phyloP scores from a whole-genome alignment of 2,113 vertebrate genomes.

The Macheiramphus alcinus region DNA sequence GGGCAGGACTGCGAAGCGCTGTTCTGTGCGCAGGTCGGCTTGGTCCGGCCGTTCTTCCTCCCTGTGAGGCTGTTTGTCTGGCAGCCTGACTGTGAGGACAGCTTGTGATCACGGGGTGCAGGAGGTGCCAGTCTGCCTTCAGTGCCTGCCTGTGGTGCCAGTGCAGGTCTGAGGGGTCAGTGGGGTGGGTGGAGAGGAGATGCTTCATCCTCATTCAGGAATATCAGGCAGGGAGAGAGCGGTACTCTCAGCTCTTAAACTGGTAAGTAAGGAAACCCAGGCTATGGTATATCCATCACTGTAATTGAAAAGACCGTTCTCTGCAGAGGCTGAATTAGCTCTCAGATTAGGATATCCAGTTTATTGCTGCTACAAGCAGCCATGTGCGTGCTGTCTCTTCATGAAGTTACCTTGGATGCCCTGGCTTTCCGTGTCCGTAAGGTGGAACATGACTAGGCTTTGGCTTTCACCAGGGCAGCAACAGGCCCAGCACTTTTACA shows the following conservation, averaged over 20 bases:
- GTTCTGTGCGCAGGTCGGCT: not conserved
- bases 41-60: not conserved
- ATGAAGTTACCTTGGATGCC: not conserved
- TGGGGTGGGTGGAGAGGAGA: not conserved
- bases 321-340: not conserved
- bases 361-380: not conserved
- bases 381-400: not conserved
- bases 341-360: not conserved
- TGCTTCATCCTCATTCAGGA: not conserved
- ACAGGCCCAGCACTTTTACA: not conserved
- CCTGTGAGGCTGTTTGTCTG: not conserved
- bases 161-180: not conserved
- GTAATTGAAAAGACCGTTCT: not conserved
- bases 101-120: accelerated
- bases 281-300: not conserved
- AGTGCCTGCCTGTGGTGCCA: not conserved
- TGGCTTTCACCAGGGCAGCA: not conserved
- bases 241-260: not conserved
- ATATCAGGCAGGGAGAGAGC: not conserved
- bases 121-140: not conserved
- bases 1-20: not conserved
- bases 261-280: not conserved
- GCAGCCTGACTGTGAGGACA: not conserved
- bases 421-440: accelerated
- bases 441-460: not conserved